Percentiles rank a stretch among this genome's conserved stretches.
Evolutionary conservation across 2,113 vertebrate species (phyloP).

Genomic region (Pseudorectes ferrugineus): DNA sequence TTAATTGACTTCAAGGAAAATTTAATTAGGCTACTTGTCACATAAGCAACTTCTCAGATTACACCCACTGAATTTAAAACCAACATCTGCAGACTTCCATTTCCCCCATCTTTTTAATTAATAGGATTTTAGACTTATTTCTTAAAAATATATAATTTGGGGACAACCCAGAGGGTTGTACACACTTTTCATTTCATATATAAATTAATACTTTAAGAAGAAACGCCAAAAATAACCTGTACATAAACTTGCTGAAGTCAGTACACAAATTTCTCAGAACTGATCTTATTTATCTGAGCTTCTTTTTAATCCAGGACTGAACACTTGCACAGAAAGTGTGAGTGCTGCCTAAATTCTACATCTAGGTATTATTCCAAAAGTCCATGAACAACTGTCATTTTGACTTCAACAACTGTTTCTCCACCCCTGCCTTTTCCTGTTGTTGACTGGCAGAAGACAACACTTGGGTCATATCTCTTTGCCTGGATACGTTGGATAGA

Average conservation of each 20-base stretch:
- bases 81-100: neutral
- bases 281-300: neutral
- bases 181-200: neutral
- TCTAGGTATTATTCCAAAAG: neutral
- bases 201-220: neutral
- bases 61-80: neutral
- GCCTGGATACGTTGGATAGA: accelerated
- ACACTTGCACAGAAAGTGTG: neutral
- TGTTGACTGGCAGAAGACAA: neutral
- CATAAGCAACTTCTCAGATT: neutral
- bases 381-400: neutral
- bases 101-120: neutral
- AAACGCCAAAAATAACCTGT: neutral
- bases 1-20: neutral
- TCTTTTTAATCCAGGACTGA: neutral
- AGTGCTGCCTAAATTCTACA: neutral
- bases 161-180: neutral
- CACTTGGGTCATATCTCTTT: neutral
- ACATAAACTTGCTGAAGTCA: neutral
- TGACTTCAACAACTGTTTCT: neutral
- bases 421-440: neutral
- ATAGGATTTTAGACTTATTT: neutral
- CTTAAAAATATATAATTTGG: neutral
- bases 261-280: neutral
- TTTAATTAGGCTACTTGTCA: neutral